A percentile compares a stretch with the other conserved stretches of the same genome.
phyloP scores from a whole-genome alignment of 2,888 invertebrate species.

The Eugnorisma glareosa region DNA sequence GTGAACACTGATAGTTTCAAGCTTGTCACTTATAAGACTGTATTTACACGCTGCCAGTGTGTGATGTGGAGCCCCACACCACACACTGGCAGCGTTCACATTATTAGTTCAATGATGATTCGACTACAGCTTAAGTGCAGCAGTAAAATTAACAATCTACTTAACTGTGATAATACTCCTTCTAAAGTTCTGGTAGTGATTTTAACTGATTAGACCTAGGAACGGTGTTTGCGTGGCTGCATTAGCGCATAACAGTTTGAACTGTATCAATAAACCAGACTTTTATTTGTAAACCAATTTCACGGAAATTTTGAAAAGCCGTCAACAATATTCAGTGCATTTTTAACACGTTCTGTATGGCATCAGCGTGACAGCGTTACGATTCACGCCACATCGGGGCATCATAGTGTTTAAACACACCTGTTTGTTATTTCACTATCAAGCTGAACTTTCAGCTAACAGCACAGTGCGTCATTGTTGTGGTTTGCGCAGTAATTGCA shows the following conservation, averaged over 20 bases:
- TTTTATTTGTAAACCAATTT: not conserved
- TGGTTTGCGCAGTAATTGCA: not conserved
- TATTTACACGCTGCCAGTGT: conserved; percentile 1
- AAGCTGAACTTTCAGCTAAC: not conserved
- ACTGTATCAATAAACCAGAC: not conserved
- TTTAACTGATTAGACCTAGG: no score
- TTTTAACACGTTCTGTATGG: not conserved
- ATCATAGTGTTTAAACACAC: not conserved
- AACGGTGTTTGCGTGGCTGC: not conserved
- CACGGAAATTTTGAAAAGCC: not conserved
- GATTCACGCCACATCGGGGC: not conserved
- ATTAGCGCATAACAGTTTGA: not conserved
- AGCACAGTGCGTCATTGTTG: not conserved
- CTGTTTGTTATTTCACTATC: not conserved
- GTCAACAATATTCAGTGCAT: not conserved
- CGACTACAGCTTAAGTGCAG: not conserved
- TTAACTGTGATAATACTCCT: not conserved
- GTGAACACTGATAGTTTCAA: not conserved
- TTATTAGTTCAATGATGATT: not conserved
- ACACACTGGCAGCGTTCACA: not conserved
- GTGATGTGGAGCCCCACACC: not conserved
- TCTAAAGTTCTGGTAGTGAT: not conserved
- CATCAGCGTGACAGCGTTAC: not conserved
- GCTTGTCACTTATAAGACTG: not conserved
- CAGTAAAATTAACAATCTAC: not conserved